Conservation (phyloP, 2,888 invertebrate genomes). For the Dasysyrphus tricinctus region DNA sequence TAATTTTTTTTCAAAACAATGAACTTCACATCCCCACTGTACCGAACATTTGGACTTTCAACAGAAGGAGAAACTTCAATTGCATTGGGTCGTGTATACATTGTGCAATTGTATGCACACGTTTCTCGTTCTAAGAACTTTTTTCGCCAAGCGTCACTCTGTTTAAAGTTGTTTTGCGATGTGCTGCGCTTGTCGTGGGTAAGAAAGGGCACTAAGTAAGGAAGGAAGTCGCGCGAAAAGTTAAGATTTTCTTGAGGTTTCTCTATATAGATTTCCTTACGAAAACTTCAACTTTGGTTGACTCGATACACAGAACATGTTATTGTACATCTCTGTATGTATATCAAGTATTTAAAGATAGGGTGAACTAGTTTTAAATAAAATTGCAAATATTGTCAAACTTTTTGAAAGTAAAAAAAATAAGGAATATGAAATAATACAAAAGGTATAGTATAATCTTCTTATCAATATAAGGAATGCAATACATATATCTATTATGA, state of each 20-base stretch:
- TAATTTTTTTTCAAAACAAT: background rate
- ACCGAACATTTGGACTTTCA: background rate
- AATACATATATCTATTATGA: too few species aligned
- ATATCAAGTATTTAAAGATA: background rate
- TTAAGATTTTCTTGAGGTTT: slow-evolving; percentile 28
- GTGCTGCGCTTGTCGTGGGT: background rate
- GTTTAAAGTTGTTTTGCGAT: slow-evolving; percentile 2
- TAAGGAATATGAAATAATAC: too few species aligned
- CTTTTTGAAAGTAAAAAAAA: too few species aligned
- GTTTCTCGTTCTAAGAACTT: slow-evolving; percentile 21
- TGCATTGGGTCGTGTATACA: slow-evolving; percentile 3
- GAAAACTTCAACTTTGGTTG: slow-evolving; percentile 20
- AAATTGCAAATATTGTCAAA: background rate
- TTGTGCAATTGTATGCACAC: slow-evolving; percentile 17
- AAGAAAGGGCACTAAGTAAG: background rate
- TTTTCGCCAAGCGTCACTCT: slow-evolving; percentile 9
- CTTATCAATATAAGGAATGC: too few species aligned
- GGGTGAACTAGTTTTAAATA: background rate
- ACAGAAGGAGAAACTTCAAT: slow-evolving; percentile 23
- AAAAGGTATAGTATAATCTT: too few species aligned
- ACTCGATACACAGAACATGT: background rate
- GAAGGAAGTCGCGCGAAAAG: slow-evolving; percentile 45
- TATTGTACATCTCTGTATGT: too few species aligned
- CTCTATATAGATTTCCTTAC: background rate
- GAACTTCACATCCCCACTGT: background rate